Base-by-base conservation (phyloP, 35 echinoderm and acorn worm species). In the Apostichopus parvimensis region DNA sequence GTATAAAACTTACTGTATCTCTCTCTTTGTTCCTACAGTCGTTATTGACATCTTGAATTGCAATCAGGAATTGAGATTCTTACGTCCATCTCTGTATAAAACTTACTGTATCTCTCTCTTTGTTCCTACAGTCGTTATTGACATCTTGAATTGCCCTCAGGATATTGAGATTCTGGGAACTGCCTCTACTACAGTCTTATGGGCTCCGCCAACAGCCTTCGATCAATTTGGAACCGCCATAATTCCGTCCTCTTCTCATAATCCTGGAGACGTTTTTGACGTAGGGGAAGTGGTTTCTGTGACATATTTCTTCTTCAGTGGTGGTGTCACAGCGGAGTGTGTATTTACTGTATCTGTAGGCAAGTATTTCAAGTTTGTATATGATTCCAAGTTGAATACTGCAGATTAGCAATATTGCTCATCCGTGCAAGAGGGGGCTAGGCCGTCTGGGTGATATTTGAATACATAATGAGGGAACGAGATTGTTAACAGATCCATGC, bases 181-280 rank as follows among this genome's bases (percentile, higher is more conserved):
- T 45, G 34, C 34, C 34, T 45, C 34, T 45, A 4, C 34, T 45
- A 4, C 34, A 45, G 79, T 52, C 6, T 0, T 80, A 28, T 80
- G 79, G 79, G 56, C 24, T 6, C 25, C 79, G 52, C 79, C 79
- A 45, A 80, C 25, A 45, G 25, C 79, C 5, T 5, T 14, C 15
- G 79, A 80, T 28, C 64, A 45, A 45, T 84, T 84, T 56, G 81
- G 81, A n/a, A 56, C 53, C 52, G 0, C 52, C 53, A 4, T 59
- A 4, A 4, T 12, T 1, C 17, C 81, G 9, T 10, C 57, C 20
- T 56, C 81, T 54, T 34, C 34, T 1, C 81, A 84, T 55, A 56
- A 10, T 3, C 45, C 81, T 84, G 81, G 81, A 8, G 53, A 84
- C 23, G 57, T 84, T 55, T 84, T 84, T 21, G 52, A 84, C 53